Conservation (phyloP, 2,888 invertebrate species). For the Timandra comae region DNA sequence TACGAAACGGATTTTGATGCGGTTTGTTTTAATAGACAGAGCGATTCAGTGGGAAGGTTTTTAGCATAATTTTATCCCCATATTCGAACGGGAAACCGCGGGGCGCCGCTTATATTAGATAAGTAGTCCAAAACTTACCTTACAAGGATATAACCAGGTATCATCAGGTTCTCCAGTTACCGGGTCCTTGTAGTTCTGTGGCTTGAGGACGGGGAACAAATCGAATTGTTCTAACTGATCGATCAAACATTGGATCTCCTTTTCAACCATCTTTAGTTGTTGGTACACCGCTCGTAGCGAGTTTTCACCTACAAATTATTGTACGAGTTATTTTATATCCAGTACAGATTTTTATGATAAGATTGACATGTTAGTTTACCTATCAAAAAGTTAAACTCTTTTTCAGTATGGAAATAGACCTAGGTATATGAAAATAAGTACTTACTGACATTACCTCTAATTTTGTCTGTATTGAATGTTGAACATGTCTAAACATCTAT, state of each 20-base stretch:
- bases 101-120: too few relatives aligned
- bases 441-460: too few relatives aligned
- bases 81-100: neutral
- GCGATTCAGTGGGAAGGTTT: too few relatives aligned
- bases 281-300: constrained; percentile 80
- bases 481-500: too few relatives aligned
- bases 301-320: constrained; percentile 54
- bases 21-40: neutral
- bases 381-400: too few relatives aligned
- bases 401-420: too few relatives aligned
- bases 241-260: constrained; percentile 77
- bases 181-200: constrained; percentile 48
- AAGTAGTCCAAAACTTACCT: constrained; percentile 35
- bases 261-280: constrained; percentile 82
- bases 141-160: constrained; percentile 64
- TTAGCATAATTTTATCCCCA: too few relatives aligned
- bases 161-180: constrained; percentile 46
- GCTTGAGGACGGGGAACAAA: constrained; percentile 68
- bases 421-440: too few relatives aligned
- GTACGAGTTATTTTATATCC: neutral
- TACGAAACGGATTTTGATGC: neutral
- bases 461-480: too few relatives aligned
- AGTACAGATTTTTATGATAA: too few relatives aligned
- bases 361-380: too few relatives aligned
- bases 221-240: constrained; percentile 75